Base-by-base conservation (phyloP, 2,888 invertebrate species). In the Amphipyra tragopoginis region DNA sequence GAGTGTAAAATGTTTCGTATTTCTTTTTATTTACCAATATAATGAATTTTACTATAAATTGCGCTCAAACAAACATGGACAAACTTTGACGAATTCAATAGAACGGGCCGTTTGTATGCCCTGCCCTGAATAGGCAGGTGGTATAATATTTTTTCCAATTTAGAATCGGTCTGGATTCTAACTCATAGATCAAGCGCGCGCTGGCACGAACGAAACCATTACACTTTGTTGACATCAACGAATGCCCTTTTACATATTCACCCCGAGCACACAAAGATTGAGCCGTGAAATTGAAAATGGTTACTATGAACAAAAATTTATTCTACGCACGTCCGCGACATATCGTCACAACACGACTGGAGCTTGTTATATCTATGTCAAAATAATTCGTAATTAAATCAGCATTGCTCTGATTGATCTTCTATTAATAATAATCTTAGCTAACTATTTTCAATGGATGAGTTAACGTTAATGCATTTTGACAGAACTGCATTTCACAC, bases 271-370 rank as follows among this genome's bases (percentile, higher is more conserved):
- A 92, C 91, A 93, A 93, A 93, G 93, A 94, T 93, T 94, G 93
- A 93, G 92, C 91, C 91, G 90, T 94, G 91, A 93, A 94, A 94
- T 93, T 93, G 93, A 93, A 94, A 93, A 93, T 93, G 90, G 90
- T 92, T 93, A 90, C 92, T 90, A 93, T 93, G 91, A 90, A 90
- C 92, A 91, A 92, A 92, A 93, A 90, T 91, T 85, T 93, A 94
- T 94, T 93, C 93, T 70, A 79, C 83, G 80, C 93, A 92, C 92
- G 93, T 90, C 81, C 84, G 73, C 83, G 70, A 85, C 87, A 86
- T 91, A 92, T 89, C 89, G 90, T 89, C 88, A 90, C 90, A 86
- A 89, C 87, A 88, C 77, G 80, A 74, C 51, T 65, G 71, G 70
- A 62, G 76, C 79, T 75, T 75, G 73, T 72, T 68, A 59, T 63